phyloP scores from a whole-genome alignment of 2,113 vertebrate species.

The Amazona guildingii region DNA sequence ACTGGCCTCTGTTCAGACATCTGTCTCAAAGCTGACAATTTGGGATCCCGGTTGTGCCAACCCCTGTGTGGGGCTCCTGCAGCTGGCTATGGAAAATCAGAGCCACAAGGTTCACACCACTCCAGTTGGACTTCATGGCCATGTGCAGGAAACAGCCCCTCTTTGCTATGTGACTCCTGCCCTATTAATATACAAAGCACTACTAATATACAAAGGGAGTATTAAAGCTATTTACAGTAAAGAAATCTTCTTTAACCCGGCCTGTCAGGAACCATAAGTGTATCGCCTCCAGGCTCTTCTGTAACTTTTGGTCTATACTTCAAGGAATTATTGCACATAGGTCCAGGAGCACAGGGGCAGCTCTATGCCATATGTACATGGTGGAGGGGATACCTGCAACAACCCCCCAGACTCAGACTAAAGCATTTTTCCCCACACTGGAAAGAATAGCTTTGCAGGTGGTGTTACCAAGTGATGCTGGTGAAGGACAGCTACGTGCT shows the following conservation, averaged over 20 bases:
- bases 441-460: neutral
- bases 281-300: neutral
- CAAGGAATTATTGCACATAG: neutral
- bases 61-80: neutral
- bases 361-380: rapidly evolving
- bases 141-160: neutral
- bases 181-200: neutral
- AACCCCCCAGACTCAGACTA: neutral
- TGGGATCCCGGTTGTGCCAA: rapidly evolving
- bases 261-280: neutral
- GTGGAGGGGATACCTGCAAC: neutral
- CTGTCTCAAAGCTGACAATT: neutral
- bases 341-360: neutral
- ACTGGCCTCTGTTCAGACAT: neutral
- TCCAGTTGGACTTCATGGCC: neutral
- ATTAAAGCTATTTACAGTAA: neutral
- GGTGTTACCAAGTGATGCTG: neutral
- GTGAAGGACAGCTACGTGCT: neutral
- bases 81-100: neutral
- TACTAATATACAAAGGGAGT: neutral
- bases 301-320: neutral
- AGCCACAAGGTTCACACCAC: neutral
- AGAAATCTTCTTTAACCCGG: neutral
- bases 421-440: neutral
- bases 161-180: neutral